Base-by-base conservation (phyloP, 2,113 vertebrate species). In the Mastomys natalensis region DNA sequence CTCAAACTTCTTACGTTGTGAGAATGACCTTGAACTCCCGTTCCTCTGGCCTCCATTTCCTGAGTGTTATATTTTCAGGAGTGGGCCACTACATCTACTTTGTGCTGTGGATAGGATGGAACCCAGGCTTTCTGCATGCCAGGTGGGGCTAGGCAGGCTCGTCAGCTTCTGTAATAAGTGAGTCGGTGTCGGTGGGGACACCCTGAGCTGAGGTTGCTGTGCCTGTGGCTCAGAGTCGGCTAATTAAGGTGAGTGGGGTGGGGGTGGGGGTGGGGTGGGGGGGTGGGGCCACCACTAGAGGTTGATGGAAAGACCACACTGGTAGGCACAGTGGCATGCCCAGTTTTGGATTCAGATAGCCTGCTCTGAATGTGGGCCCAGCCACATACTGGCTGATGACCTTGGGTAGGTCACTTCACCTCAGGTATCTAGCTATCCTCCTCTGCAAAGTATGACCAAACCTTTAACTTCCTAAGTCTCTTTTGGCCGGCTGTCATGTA, bases 401-500 rank as follows among this genome's bases (percentile, higher is more conserved):
- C 94, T 95, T 96, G 89, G 51, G 24, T 55, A 87, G 84, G 87
- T 84, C 66, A 40, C n/a, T 43, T 95, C 40, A 37, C 13, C 40
- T 51, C 37, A 21, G 4, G 15, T 37, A 19, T 26, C 58, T 90
- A 10, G 1, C 10, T 90, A 51, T 85, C 45, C 1, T 48, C 24
- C 26, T 74, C 55, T 13, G 0, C 62, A 66, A 76, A 43, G 55
- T 11, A 15, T 0, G 0, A 48, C 37, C 29, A 24, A 68, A 43
- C 73, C 34, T 8, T 5, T 11, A 53, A 3, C 31, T 29, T 26
- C 13, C 19, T 17, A 34, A 84, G 13, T 5, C 29, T 48, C 29
- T 85, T 34, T 45, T 19, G 29, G 29, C 5, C 37, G 62, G 29
- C 5, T 21, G 9, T 37, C 62, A 7, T 2, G 2, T 48, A 48